phyloP scores from a whole-genome alignment of 2,113 vertebrate species.

The Promerops cafer region DNA sequence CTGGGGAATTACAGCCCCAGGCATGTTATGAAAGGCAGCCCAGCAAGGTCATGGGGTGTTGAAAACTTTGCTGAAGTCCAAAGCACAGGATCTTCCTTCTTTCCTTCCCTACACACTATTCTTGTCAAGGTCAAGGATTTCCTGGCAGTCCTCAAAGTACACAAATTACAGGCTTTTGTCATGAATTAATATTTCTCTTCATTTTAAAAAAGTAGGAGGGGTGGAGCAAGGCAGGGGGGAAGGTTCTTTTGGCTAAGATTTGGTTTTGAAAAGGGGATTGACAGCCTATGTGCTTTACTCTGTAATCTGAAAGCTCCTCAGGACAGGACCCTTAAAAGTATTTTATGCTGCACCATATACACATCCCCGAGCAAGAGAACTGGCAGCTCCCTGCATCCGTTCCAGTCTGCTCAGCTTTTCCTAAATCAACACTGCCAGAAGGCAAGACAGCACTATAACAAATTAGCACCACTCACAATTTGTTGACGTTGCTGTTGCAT shows the following conservation, averaged over 20 bases:
- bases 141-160: neutral
- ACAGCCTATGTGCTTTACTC: neutral
- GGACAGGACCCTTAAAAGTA: neutral
- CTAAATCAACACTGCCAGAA: conserved; percentile 51
- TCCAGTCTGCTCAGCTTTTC: conserved; percentile 32
- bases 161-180: neutral
- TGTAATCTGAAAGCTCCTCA: neutral
- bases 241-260: neutral
- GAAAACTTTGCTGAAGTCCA: neutral
- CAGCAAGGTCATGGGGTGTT: neutral
- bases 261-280: neutral
- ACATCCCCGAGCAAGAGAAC: neutral
- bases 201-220: neutral
- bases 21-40: neutral
- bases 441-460: conserved; percentile 47
- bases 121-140: neutral
- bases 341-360: neutral
- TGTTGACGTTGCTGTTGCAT: conserved; percentile 48
- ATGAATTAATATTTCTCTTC: neutral
- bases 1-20: neutral
- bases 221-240: neutral
- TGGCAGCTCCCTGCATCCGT: neutral
- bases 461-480: conserved; percentile 50
- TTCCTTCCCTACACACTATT: neutral
- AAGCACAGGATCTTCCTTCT: neutral